Conservation (phyloP, 2,888 invertebrate species). For the Sesia apiformis region DNA sequence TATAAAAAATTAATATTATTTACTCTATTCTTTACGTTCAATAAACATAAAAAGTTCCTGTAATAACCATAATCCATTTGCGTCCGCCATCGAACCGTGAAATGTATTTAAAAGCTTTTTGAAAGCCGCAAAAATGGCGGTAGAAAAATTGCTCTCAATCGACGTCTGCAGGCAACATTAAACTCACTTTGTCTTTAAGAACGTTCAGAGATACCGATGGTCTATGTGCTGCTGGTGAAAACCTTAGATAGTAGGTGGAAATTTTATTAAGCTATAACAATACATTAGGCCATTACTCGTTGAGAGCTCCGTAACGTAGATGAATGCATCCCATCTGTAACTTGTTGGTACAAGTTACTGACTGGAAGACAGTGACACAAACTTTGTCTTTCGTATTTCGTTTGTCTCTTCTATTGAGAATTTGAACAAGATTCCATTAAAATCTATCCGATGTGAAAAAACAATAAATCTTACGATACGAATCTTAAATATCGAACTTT, state of each 20-base stretch:
- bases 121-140: slow-evolving; percentile 23
- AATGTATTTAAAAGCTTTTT: slow-evolving; percentile 43
- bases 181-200: slow-evolving; percentile 28
- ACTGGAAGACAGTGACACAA: not conserved
- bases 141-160: slow-evolving; percentile 22
- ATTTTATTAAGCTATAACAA: slow-evolving; percentile 50
- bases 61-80: not conserved
- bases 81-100: slow-evolving; percentile 13
- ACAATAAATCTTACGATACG: too few relatives aligned
- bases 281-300: slow-evolving; percentile 56
- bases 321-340: slow-evolving; percentile 46
- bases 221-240: not conserved
- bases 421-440: too few relatives aligned
- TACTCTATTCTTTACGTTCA: too few relatives aligned
- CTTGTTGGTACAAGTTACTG: not conserved
- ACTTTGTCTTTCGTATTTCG: too few relatives aligned
- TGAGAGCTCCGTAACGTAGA: slow-evolving; percentile 48
- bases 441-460: too few relatives aligned
- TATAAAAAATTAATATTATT: too few relatives aligned
- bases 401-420: too few relatives aligned
- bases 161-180: slow-evolving; percentile 22
- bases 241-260: slow-evolving; percentile 15
- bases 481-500: too few relatives aligned
- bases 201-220: slow-evolving; percentile 11
- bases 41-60: not conserved